Evolutionary conservation across 2,888 invertebrate genomes (phyloP).

Genomic region (Elysia crispata): DNA sequence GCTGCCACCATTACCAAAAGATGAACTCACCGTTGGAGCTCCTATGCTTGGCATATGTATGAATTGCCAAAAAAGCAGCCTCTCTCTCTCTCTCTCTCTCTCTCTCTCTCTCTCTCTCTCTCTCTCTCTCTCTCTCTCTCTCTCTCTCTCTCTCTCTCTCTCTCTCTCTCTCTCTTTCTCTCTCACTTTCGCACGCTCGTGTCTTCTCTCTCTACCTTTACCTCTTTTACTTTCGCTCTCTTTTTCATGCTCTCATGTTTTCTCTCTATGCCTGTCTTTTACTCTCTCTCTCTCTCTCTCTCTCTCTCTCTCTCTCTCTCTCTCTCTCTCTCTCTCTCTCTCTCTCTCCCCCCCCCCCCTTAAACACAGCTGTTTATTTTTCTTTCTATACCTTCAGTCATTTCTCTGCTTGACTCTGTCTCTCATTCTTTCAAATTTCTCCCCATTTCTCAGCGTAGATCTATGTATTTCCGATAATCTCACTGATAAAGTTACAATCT

Average conservation of each 20-base stretch:
- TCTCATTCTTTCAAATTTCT: too few species aligned
- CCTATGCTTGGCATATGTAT: not conserved
- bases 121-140: too few species aligned
- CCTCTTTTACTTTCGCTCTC: constrained; percentile 5
- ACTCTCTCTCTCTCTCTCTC: constrained; percentile 33
- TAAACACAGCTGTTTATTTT: too few species aligned
- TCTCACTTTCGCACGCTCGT: not conserved
- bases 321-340: constrained; percentile 21
- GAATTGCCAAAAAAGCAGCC: not conserved
- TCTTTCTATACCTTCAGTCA: too few species aligned
- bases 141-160: too few species aligned
- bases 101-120: too few species aligned
- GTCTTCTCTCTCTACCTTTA: too few species aligned
- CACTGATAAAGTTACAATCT: not conserved
- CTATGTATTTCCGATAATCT: too few species aligned
- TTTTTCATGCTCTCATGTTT: constrained; percentile 13
- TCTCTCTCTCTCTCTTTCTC: not conserved
- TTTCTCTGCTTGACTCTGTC: too few species aligned
- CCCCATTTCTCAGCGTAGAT: too few species aligned
- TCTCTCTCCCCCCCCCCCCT: too few species aligned
- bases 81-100: constrained; percentile 9
- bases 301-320: constrained; percentile 33
- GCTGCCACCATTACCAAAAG: too few species aligned
- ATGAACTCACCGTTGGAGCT: not conserved
- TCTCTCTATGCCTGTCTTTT: constrained; percentile 27